These are phyloP conservation scores for Ormia ochracea DNA, from an alignment of 2,888 invertebrate genomes.

Conservation along the genomic window DNA sequence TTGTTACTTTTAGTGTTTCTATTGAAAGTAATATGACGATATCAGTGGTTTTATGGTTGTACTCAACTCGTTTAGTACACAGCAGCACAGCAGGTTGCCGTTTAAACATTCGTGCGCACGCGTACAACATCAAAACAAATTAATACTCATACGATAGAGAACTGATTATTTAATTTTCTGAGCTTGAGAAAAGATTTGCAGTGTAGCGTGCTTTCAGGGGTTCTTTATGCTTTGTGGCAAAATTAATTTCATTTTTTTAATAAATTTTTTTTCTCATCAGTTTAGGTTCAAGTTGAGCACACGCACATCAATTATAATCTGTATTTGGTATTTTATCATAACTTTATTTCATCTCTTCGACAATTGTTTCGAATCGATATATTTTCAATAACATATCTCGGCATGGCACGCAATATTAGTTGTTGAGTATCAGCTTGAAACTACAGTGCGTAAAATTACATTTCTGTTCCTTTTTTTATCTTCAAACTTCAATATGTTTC, in stretches of 20 bases:
- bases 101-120: constrained; percentile 73
- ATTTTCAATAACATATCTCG: constrained; percentile 58
- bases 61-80: constrained; percentile 45
- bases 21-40: constrained; percentile 14
- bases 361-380: constrained; percentile 58
- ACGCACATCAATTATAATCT: constrained; percentile 57
- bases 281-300: constrained; percentile 41
- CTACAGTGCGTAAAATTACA: constrained; percentile 29
- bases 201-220: constrained; percentile 38
- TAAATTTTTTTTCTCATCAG: constrained; percentile 49
- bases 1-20: constrained; percentile 30
- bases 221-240: constrained; percentile 40
- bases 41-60: constrained; percentile 5
- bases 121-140: constrained; percentile 75
- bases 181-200: constrained; percentile 8
- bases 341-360: constrained; percentile 55
- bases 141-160: constrained; percentile 70
- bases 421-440: constrained; percentile 59
- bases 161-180: constrained; percentile 74
- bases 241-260: constrained; percentile 37
- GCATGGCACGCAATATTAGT: constrained; percentile 60
- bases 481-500: background rate
- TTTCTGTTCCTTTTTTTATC: background rate
- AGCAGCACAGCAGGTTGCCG: constrained; percentile 60
- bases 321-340: constrained; percentile 60